Evolutionary conservation across 2,797 vertebrate genomes (phyloP).

Genomic region (Rachycentron canadum): DNA sequence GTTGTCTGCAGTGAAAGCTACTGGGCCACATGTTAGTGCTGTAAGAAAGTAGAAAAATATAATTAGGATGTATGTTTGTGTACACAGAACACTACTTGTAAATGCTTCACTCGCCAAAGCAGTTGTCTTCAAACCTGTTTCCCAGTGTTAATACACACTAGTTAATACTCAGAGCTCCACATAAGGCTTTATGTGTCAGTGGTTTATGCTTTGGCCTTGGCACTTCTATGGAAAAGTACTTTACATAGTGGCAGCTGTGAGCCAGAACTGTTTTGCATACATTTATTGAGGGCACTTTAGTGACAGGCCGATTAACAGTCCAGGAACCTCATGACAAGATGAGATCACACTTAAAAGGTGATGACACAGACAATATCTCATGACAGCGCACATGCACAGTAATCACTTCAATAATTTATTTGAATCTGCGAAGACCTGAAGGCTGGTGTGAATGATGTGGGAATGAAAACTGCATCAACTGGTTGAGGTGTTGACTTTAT

Average conservation of each 20-base stretch:
- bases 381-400: not conserved
- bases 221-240: conserved; percentile 30
- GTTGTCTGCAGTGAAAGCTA: conserved; percentile 15
- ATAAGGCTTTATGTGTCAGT: conserved; percentile 12
- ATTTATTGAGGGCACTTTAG: conserved; percentile 45
- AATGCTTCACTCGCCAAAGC: conserved; percentile 1
- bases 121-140: conserved; percentile 16
- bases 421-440: conserved; percentile 15
- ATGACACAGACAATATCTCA: conserved; percentile 14
- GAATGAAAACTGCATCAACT: not conserved
- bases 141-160: conserved; percentile 4
- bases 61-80: conserved; percentile 32
- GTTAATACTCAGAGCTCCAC: conserved; percentile 3
- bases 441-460: not conserved
- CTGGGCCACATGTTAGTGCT: conserved; percentile 7
- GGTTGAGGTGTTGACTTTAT: not conserved
- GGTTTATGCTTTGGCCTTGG: conserved; percentile 37
- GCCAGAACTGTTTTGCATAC: conserved; percentile 58
- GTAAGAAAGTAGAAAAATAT: conserved; percentile 21
- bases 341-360: conserved; percentile 49
- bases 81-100: not conserved
- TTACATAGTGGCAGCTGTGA: conserved; percentile 31
- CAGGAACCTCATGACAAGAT: conserved; percentile 43
- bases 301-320: conserved; percentile 51
- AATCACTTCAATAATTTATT: conserved; percentile 19